Base-by-base conservation (phyloP, 2,797 vertebrate genomes). In the Enteromius mattozi region DNA sequence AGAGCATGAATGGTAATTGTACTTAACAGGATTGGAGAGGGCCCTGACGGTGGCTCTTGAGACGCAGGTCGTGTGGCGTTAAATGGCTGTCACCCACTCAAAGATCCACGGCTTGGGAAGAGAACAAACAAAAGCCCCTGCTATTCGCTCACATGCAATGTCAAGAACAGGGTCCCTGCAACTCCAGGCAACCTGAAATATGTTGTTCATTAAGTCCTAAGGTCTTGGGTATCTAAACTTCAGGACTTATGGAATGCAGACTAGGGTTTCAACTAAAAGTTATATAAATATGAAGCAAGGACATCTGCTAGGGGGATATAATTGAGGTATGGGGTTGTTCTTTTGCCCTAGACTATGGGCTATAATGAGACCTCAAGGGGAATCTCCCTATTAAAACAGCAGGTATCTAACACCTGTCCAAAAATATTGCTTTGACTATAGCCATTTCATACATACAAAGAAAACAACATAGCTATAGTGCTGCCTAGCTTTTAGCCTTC, bases 301-400 rank as follows among this genome's bases (percentile, higher is more conserved):
- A 24, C 33, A 69, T 68, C 45, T 80, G 68, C 7, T 27, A 69
- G n/a, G 17, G 51, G 70, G 49, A 82, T 59, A 51, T 79, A 76
- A 85, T 72, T 82, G 82, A 86, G 66, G 54, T 56, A 82, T 35
- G 13, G 78, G 45, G 63, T 47, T 35, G 37, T 51, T 66, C 63
- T 45, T 86, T 40, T 71, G 65, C 77, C 79, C 76, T 56, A 82
- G 85, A 72, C 75, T 80, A 76, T 69, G 95, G 42, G 94, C 96
- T 94, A 96, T 96, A 96, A 96, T 95, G 95, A 96, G 95, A 92
- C 92, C 96, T 95, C 95, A 88, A 89, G 96, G 95, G 95, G 94
- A 86, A 94, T 94, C 93, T 89, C 91, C 80, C 88, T 92, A 88
- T 91, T 93, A 94, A 87, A 94, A 90, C 92, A 90, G 80, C 61